Evolutionary conservation across 2,888 invertebrate genomes (phyloP), one percentile per base, ranked within the genome.

Genomic region (Stenolophus ochropezus): DNA sequence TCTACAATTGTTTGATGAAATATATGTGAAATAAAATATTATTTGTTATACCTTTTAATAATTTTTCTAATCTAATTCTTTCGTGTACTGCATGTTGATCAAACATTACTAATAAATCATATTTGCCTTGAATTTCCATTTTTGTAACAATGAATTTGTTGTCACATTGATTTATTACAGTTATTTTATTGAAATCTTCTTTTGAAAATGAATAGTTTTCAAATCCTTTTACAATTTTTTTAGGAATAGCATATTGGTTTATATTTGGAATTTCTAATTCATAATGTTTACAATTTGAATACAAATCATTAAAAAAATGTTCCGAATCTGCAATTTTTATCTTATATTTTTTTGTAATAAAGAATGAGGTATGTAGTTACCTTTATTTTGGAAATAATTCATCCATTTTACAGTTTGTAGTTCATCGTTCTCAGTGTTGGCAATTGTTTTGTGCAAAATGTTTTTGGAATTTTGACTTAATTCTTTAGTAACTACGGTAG

Each of bases 31-130:
- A 75, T 51, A 58, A 58, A 51, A 18, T 25, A 65, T 14, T 42
- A 58, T 23, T n/a, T 42, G 16, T 42, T 71, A 27, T 14, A 94
- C 94, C 92, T 87, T 90, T 86, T 82, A 93, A 89, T 82, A 96
- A 91, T 81, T 90, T 89, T 89, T 97, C 97, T 61, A 97, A 90
- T 83, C 94, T 91, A 83, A 97, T 92, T 87, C 97, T 91, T 90
- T 97, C 97, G 88, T 96, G 94, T 25, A 95, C 94, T 53, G 97
- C 97, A 89, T 97, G 97, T 89, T 97, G 97, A 89, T 97, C 97
- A 87, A 97, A 94, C 33, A 95, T 86, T 33, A 94, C 90, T 18
- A 96, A 86, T 81, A 91, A 88, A 84, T 91, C 88, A 18, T 87
- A 90, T 78, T 88, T 86, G 83, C 90, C 87, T 73, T 88, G 87